Conservation (phyloP, 2,113 vertebrate genomes). For the Oryzias melastigma region DNA sequence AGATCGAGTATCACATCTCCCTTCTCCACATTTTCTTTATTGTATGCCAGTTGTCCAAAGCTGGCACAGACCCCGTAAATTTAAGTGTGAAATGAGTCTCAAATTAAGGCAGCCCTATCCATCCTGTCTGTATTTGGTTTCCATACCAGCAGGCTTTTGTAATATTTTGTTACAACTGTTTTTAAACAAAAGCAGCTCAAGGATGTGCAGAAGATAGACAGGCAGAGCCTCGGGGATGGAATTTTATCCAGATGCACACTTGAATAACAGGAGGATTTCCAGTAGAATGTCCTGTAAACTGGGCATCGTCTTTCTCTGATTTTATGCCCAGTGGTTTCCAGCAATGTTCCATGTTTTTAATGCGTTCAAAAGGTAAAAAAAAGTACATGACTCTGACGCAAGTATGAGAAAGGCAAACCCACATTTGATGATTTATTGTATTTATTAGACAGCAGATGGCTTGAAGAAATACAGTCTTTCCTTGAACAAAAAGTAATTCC, state of each 20-base stretch:
- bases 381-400: too few species aligned
- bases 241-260: constrained; percentile 47
- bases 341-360: background rate
- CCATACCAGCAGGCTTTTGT: constrained; percentile 21
- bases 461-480: constrained; percentile 42
- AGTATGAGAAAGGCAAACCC: background rate
- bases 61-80: constrained; percentile 11
- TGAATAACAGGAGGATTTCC: constrained; percentile 36
- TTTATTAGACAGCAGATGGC: constrained; percentile 40
- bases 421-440: constrained; percentile 38
- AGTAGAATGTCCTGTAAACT: constrained; percentile 38
- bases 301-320: constrained; percentile 22
- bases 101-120: constrained; percentile 35
- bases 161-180: constrained; percentile 42
- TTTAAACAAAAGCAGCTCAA: constrained; percentile 41
- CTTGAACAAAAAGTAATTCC: constrained; percentile 27
- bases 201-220: constrained; percentile 33
- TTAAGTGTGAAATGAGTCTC: constrained; percentile 15
- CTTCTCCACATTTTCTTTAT: constrained; percentile 11
- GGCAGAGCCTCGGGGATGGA: constrained; percentile 47
- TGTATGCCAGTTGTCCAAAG: constrained; percentile 24
- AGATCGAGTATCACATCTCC: constrained; percentile 40
- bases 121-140: constrained; percentile 45
- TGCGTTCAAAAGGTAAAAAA: too few species aligned
- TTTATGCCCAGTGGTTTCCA: constrained; percentile 12